Evolutionary conservation across 2,888 invertebrate species (phyloP).

Genomic region (Drosophila kambysellisi): DNA sequence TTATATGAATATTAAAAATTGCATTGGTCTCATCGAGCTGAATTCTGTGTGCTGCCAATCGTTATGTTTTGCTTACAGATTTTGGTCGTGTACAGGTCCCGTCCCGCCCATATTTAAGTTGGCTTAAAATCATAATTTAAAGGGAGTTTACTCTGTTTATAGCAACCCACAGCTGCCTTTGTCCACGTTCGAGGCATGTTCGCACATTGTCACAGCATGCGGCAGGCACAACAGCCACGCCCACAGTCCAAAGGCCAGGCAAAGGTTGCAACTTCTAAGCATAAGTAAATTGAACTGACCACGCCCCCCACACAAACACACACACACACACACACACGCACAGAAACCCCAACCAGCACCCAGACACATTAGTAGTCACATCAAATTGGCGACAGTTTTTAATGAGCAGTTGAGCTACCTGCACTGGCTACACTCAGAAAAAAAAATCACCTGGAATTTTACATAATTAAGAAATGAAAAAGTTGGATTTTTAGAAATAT

Average conservation of each 20-base stretch:
- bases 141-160: constrained; percentile 24
- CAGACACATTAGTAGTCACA: constrained; percentile 35
- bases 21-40: not conserved
- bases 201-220: constrained; percentile 48
- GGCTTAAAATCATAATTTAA: constrained; percentile 34
- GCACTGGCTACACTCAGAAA: constrained; percentile 1
- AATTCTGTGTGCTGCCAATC: not conserved
- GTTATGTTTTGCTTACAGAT: not conserved
- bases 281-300: constrained; percentile 25
- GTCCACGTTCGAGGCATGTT: constrained; percentile 4
- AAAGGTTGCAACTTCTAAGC: constrained; percentile 12
- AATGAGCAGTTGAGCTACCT: constrained; percentile 37
- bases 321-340: not conserved
- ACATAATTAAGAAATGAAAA: not conserved
- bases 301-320: constrained; percentile 26
- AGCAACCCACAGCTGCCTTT: not conserved
- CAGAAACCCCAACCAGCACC: not conserved
- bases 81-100: not conserved
- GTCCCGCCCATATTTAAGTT: not conserved
- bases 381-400: constrained; percentile 44
- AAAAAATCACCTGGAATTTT: not conserved
- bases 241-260: constrained; percentile 1
- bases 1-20: not conserved
- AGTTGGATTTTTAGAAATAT: not conserved
- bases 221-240: constrained; percentile 34